Evolutionary conservation across 30 jellyfish, hydroid and myxozoan genomes (phyloP).

Genomic region (Aurelia aurita complex sp. Pacific): DNA sequence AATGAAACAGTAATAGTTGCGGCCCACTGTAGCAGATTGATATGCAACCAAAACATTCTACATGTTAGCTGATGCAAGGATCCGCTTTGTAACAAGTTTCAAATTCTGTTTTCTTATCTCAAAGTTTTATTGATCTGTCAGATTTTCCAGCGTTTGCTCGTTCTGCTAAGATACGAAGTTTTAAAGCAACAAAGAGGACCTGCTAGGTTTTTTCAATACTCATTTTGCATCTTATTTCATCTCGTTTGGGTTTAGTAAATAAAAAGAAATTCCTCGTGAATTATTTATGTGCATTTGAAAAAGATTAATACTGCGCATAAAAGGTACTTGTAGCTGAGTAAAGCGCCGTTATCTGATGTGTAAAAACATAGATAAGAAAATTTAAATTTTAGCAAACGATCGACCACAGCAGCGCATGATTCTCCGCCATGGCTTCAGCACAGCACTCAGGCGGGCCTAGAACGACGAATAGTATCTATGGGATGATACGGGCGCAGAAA

Average conservation of each 20-base stretch:
- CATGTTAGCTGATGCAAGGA: too few relatives aligned
- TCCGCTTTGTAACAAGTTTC: too few relatives aligned
- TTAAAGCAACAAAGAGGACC: too few relatives aligned
- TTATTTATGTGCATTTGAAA: too few relatives aligned
- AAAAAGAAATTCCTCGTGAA: too few relatives aligned
- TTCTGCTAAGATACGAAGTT: slow-evolving; percentile 40
- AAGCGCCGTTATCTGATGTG: background rate
- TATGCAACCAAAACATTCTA: too few relatives aligned
- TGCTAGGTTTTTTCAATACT: too few relatives aligned
- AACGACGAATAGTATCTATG: slow-evolving; percentile 55
- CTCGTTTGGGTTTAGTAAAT: too few relatives aligned
- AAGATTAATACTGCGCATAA: background rate
- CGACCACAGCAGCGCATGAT: slow-evolving; percentile 37
- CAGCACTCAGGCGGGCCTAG: slow-evolving; percentile 10
- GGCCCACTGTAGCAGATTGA: too few relatives aligned
- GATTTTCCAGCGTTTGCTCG: slow-evolving; percentile 10
- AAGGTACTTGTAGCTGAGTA: background rate
- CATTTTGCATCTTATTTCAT: too few relatives aligned
- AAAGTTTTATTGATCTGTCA: background rate
- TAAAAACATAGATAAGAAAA: background rate
- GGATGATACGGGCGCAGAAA: slow-evolving; percentile 71
- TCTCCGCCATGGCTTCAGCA: slow-evolving; percentile 27
- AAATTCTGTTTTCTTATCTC: too few relatives aligned
- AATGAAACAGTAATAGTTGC: too few relatives aligned
- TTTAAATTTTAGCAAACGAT: background rate